phyloP scores from a whole-genome alignment of 2,797 vertebrate genomes.

The Petrocephalus schoutedeni region DNA sequence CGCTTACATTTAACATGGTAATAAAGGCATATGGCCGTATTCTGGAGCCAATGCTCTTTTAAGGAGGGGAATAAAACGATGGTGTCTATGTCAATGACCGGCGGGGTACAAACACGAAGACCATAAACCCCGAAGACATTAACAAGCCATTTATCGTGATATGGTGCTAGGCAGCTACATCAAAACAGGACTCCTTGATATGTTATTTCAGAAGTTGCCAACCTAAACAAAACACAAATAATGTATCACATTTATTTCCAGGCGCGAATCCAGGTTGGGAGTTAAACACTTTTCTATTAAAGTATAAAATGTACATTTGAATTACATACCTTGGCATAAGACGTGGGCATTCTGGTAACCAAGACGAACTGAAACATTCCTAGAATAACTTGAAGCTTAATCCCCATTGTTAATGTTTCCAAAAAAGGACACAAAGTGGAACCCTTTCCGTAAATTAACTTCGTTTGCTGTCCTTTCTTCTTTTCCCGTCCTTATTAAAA shows the following conservation, averaged over 20 bases:
- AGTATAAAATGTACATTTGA: not conserved
- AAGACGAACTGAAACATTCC: constrained; percentile 76
- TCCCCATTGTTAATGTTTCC: constrained; percentile 66
- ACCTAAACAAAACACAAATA: not conserved
- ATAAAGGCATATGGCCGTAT: constrained; percentile 13
- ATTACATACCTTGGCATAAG: constrained; percentile 61
- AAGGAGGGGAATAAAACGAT: constrained; percentile 26
- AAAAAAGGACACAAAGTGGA: constrained; percentile 45
- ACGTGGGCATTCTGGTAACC: constrained; percentile 65
- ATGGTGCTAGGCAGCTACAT: not conserved
- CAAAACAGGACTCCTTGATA: not conserved
- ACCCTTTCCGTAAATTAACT: constrained; percentile 53
- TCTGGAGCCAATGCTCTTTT: constrained; percentile 22
- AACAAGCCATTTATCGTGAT: constrained; percentile 18
- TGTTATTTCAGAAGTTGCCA: constrained; percentile 26
- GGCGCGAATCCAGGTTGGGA: not conserved
- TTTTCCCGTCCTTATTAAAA: constrained; percentile 23
- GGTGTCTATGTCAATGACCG: constrained; percentile 60
- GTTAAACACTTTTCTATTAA: not conserved
- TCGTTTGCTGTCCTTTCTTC: constrained; percentile 21
- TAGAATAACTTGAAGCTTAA: constrained; percentile 74
- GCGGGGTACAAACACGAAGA: constrained; percentile 44
- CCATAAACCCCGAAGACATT: constrained; percentile 32
- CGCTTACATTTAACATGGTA: constrained; percentile 1
- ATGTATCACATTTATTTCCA: not conserved